Conservation (phyloP, 2,888 invertebrate species). For the Epicampocera succincta region DNA sequence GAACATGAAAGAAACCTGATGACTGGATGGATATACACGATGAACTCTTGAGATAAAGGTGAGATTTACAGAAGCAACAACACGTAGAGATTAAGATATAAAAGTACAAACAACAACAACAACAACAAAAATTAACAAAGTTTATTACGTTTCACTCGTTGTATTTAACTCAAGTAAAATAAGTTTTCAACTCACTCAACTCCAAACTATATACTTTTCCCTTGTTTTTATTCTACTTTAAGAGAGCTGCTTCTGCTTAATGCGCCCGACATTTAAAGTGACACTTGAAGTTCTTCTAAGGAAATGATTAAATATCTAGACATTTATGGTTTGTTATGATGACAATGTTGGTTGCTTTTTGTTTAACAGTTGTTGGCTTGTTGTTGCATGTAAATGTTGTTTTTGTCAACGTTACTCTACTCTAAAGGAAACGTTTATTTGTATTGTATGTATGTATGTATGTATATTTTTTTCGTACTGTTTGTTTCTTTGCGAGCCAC, state of each 20-base stretch:
- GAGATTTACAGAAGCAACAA: slow-evolving; percentile 62
- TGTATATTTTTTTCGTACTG: too few species aligned
- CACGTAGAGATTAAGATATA: slow-evolving; percentile 67
- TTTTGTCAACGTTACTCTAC: too few species aligned
- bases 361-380: slow-evolving; percentile 31
- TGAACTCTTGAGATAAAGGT: slow-evolving; percentile 62
- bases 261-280: slow-evolving; percentile 42
- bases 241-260: slow-evolving; percentile 3
- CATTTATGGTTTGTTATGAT: slow-evolving; percentile 65
- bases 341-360: slow-evolving; percentile 41
- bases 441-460: too few species aligned
- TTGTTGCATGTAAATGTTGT: neutral
- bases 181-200: slow-evolving; percentile 33
- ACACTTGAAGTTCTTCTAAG: slow-evolving; percentile 69
- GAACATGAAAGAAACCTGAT: slow-evolving; percentile 13
- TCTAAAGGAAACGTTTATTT: slow-evolving; percentile 17
- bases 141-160: slow-evolving; percentile 54
- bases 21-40: slow-evolving; percentile 31
- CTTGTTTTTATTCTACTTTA: slow-evolving; percentile 18
- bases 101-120: neutral
- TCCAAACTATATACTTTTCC: slow-evolving; percentile 38
- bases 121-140: slow-evolving; percentile 24
- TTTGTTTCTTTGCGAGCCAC: neutral
- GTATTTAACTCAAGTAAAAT: slow-evolving; percentile 36
- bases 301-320: slow-evolving; percentile 69